These are phyloP conservation scores for Lordiphosa clarofinis DNA, from an alignment of 1,140 invertebrate species.

Conservation along the genomic window DNA sequence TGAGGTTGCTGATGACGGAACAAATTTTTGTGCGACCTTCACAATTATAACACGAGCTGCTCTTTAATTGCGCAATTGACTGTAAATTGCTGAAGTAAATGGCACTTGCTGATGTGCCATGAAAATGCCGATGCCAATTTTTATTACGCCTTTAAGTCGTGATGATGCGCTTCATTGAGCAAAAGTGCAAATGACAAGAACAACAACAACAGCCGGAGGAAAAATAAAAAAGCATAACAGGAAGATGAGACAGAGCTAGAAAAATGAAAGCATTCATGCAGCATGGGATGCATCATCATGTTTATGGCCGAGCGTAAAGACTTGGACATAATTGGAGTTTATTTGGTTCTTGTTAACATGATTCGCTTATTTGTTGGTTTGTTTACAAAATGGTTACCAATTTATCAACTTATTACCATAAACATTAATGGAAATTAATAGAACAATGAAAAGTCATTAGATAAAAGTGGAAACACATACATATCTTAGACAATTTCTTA, in stretches of 20 bases:
- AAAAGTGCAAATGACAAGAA: constrained; percentile 37
- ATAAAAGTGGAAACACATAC: too few species aligned
- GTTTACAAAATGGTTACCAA: too few species aligned
- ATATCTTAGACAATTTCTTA: too few species aligned
- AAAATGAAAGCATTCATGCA: constrained; percentile 28
- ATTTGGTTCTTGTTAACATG: too few species aligned
- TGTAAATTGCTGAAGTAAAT: constrained; percentile 41
- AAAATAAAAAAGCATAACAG: constrained; percentile 7
- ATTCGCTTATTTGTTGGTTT: too few species aligned
- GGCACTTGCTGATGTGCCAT: constrained; percentile 34
- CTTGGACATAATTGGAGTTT: too few species aligned
- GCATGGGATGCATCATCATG: constrained; percentile 11
- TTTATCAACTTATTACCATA: too few species aligned
- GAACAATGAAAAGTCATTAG: too few species aligned
- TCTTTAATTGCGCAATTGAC: constrained; percentile 65
- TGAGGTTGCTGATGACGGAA: constrained; percentile 7
- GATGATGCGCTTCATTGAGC: constrained; percentile 66
- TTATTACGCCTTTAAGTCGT: constrained; percentile 25
- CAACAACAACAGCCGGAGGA: constrained; percentile 24
- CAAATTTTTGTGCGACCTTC: constrained; percentile 59
- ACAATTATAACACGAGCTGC: constrained; percentile 31
- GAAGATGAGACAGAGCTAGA: not conserved
- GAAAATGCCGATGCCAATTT: constrained; percentile 40
- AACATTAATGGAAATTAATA: too few species aligned
- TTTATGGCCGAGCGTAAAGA: not conserved